Evolutionary conservation across 2,888 invertebrate genomes (phyloP).

Genomic region (Drosophila macrospina): DNA sequence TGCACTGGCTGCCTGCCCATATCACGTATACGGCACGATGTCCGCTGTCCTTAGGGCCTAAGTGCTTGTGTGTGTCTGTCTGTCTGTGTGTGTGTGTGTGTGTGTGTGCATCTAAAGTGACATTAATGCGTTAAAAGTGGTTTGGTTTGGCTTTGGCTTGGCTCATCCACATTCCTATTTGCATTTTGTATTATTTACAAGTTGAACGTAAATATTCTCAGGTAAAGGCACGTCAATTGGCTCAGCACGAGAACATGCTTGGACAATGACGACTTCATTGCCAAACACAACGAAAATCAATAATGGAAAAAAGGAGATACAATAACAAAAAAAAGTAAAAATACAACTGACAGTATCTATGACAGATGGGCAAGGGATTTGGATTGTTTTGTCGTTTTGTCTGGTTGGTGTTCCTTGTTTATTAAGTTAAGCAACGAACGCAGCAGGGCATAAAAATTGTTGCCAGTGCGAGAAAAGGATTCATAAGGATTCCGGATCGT

Average conservation of each 20-base stretch:
- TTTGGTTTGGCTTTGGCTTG: conserved; percentile 65
- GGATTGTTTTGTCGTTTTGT: conserved; percentile 16
- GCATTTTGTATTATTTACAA: conserved; percentile 76
- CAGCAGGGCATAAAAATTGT: conserved; percentile 54
- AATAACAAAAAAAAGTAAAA: conserved; percentile 10
- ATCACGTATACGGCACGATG: conserved; percentile 63
- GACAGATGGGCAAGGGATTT: conserved; percentile 63
- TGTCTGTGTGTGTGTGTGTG: no score
- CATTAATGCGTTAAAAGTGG: conserved; percentile 79
- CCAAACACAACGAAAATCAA: conserved; percentile 43
- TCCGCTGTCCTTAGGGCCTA: conserved; percentile 24
- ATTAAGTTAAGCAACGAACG: conserved; percentile 65
- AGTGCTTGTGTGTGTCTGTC: conserved; percentile 46
- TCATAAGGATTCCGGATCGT: conserved; percentile 74
- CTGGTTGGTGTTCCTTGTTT: conserved; percentile 54
- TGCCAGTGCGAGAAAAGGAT: conserved; percentile 62
- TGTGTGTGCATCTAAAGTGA: conserved; percentile 61
- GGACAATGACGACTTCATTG: conserved; percentile 56
- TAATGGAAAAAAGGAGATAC: background rate
- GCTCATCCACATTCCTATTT: conserved; percentile 66
- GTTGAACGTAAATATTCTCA: conserved; percentile 69
- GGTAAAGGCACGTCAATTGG: conserved; percentile 44
- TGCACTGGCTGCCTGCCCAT: conserved; percentile 46
- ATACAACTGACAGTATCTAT: conserved; percentile 72
- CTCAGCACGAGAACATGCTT: background rate